phyloP scores from a whole-genome alignment of 2,113 vertebrate genomes.

The Ailuropoda melanoleuca region DNA sequence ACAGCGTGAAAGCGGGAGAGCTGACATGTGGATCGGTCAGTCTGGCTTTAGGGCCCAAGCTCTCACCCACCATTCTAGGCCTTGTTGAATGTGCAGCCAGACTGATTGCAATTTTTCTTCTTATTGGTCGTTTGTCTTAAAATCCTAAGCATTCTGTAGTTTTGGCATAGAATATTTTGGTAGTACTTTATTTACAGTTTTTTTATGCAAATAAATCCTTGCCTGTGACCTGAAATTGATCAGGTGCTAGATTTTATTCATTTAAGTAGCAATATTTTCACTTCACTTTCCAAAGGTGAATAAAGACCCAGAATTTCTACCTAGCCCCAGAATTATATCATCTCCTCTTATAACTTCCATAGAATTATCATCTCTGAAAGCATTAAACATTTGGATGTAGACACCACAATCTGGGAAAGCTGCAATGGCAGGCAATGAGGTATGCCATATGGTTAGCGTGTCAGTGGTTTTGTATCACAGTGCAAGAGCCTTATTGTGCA shows the following conservation, averaged over 20 bases:
- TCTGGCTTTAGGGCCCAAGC: too few species aligned
- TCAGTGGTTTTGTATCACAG: background rate
- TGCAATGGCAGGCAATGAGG: background rate
- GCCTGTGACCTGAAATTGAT: background rate
- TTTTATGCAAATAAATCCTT: background rate
- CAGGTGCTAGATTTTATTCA: background rate
- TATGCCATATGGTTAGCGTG: background rate
- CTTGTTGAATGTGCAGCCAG: background rate
- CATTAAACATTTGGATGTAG: background rate
- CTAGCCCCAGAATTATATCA: background rate
- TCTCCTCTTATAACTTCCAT: background rate
- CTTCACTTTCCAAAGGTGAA: background rate
- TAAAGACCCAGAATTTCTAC: background rate
- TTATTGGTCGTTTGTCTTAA: conserved; percentile 4
- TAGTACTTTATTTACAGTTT: background rate
- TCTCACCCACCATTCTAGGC: background rate
- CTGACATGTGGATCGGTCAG: background rate
- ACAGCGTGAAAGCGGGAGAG: background rate
- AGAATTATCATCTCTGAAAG: background rate
- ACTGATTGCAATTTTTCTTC: background rate
- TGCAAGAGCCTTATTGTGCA: background rate
- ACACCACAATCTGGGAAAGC: background rate
- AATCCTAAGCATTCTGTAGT: background rate
- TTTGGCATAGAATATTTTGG: background rate
- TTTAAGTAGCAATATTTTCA: background rate